Evolutionary conservation across 2,888 invertebrate genomes (phyloP), one percentile per base, ranked within the genome.

Genomic region (Drosophila lacicola): DNA sequence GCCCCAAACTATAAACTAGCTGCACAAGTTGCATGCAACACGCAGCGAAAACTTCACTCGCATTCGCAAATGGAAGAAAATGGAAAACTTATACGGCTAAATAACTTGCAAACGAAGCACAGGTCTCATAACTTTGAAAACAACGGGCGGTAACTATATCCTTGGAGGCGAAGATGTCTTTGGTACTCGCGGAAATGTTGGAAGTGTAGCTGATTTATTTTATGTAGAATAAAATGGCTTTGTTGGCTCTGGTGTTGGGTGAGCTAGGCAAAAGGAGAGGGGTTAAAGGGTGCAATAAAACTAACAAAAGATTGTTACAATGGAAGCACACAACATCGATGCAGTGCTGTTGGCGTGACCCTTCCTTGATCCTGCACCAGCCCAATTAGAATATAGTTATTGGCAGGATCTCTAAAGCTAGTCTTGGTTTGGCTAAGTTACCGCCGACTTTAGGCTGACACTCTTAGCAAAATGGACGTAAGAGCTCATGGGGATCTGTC

Each of bases 1-100:
- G 47, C 41, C 56, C 46, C 51, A 70, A 70, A 72, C 76, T 58
- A 56, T 47, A 70, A 70, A 72, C 76, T 58, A 56, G 50, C 61
- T 29, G 44, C 53, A 14, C 37, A 65, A 49, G 45, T 70, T 55
- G 70, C 53, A 57, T 54, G 60, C 57, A 66, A 55, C 61, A 66
- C 67, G 55, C 53, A 53, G 53, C 14, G 17, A 8, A n/a, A 74
- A 67, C 67, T 39, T 73, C 60, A 44, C 51, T 56, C 25, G 45
- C 61, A 62, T 33, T 61, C 44, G 51, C 55, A 60, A 74, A 33
- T 70, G 41, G 17, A 53, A 17, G 44, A 53, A 39, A 55, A 56
- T 34, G 46, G 57, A 37, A 71, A 62, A 74, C 46, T 58, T 44
- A 65, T 49, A 29, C 60, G 25, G n/a, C 70, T 49, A 53, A 70